These are phyloP conservation scores for Lochmaea crataegi DNA, from an alignment of 2,888 invertebrate genomes.

Conservation along the genomic window DNA sequence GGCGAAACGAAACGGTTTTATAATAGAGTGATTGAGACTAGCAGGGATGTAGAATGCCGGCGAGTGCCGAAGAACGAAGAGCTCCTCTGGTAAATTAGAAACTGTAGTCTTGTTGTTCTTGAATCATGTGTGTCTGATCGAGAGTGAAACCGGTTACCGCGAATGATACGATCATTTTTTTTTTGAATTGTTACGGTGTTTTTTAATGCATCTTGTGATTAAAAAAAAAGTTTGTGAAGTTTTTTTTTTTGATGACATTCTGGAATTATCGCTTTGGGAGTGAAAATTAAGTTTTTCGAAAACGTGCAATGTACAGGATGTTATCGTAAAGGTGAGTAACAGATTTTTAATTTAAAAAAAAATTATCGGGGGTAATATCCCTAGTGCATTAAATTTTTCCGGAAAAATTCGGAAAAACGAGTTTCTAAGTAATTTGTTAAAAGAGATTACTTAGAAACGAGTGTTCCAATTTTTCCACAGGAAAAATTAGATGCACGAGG, in stretches of 20 bases:
- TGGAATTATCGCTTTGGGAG: not conserved
- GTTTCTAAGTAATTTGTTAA: too few relatives aligned
- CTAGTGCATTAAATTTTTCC: too few relatives aligned
- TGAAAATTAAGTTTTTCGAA: not conserved
- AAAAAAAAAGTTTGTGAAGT: conserved; percentile 2
- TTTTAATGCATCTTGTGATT: not conserved
- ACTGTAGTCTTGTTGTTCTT: conserved; percentile 24
- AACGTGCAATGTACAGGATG: not conserved
- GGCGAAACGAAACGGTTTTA: conserved; percentile 60
- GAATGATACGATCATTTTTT: conserved; percentile 3
- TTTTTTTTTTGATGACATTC: not conserved
- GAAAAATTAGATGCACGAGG: too few relatives aligned
- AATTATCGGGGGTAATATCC: too few relatives aligned
- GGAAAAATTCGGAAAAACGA: too few relatives aligned
- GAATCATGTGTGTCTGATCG: conserved; percentile 28
- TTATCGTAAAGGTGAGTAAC: conserved; percentile 5
- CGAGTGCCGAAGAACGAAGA: conserved; percentile 56
- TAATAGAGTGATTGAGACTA: conserved; percentile 63
- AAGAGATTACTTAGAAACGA: too few relatives aligned
- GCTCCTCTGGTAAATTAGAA: conserved; percentile 46
- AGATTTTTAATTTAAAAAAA: not conserved
- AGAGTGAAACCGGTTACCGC: conserved; percentile 32
- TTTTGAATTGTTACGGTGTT: not conserved
- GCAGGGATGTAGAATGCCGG: conserved; percentile 63
- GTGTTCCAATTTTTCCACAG: too few relatives aligned